A percentile compares a stretch with the other conserved stretches of the same genome.
Conservation (phyloP, 2,888 invertebrate genomes). For the Cremastinae sp. region DNA sequence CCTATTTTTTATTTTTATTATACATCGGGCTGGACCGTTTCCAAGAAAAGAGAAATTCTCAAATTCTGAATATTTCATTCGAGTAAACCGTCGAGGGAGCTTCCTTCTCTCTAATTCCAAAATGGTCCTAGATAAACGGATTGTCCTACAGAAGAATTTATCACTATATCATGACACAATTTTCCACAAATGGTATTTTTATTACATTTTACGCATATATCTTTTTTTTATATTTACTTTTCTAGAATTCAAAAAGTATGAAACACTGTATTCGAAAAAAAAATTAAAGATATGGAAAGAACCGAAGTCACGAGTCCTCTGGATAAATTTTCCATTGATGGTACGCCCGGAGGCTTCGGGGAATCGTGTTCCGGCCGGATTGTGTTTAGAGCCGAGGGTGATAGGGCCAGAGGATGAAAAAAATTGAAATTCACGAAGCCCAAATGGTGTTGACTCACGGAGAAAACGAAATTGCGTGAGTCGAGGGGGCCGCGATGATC, state of each 20-base stretch:
- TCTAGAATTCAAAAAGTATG: too few relatives aligned
- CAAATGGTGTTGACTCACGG: conserved; percentile 63
- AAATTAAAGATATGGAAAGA: too few relatives aligned
- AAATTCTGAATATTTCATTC: neutral
- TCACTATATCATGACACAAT: too few relatives aligned
- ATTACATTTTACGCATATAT: too few relatives aligned
- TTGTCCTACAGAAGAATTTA: too few relatives aligned
- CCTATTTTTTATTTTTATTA: neutral
- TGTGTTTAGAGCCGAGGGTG: conserved; percentile 55
- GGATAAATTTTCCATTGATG: conserved; percentile 10
- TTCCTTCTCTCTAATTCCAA: too few relatives aligned
- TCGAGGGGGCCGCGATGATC: conserved; percentile 32
- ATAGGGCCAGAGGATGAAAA: conserved; percentile 22
- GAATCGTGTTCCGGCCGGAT: conserved; percentile 26
- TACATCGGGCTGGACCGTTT: neutral
- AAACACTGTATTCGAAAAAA: too few relatives aligned
- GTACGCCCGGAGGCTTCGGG: conserved; percentile 9
- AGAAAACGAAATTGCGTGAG: conserved; percentile 62
- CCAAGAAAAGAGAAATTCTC: neutral
- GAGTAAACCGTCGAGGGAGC: neutral
- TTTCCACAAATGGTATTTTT: too few relatives aligned
- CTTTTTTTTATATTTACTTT: too few relatives aligned
- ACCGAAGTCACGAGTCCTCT: too few relatives aligned
- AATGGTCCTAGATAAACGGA: too few relatives aligned
- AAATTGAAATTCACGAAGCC: conserved; percentile 65